Conservation (phyloP, 2,113 vertebrate species). For the Podarcis raffonei region DNA sequence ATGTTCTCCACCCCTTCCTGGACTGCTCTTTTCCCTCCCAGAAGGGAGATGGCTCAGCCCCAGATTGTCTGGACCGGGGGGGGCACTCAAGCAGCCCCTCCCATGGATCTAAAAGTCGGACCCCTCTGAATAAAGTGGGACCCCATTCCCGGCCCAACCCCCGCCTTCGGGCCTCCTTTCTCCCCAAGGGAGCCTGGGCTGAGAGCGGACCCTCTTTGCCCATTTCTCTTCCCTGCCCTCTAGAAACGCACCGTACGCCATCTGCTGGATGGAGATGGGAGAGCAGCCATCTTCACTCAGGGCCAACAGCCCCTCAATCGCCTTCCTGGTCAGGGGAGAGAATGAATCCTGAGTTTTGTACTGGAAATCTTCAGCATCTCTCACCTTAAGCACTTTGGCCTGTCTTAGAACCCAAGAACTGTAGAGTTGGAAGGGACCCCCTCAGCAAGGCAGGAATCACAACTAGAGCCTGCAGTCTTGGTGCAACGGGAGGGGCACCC, state of each 20-base stretch:
- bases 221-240: background rate
- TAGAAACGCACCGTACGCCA: slow-evolving; percentile 78
- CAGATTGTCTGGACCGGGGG: no score
- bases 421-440: no score
- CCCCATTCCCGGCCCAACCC: background rate
- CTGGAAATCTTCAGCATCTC: background rate
- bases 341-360: background rate
- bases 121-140: background rate
- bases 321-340: slow-evolving; percentile 68
- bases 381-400: no score
- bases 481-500: no score
- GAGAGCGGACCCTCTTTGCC: background rate
- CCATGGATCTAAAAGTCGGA: background rate
- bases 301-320: slow-evolving; percentile 77
- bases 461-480: no score
- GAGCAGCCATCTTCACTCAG: slow-evolving; percentile 79
- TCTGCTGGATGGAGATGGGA: slow-evolving; percentile 79
- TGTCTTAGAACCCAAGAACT: no score
- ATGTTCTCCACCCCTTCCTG: no score
- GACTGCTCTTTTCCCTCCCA: no score
- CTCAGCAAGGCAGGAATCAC: no score
- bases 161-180: background rate
- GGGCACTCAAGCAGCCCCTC: background rate
- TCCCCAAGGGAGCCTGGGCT: background rate
- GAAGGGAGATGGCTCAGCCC: no score